Evolutionary conservation across 2,113 vertebrate genomes (phyloP).

Genomic region (Heterocephalus glaber): DNA sequence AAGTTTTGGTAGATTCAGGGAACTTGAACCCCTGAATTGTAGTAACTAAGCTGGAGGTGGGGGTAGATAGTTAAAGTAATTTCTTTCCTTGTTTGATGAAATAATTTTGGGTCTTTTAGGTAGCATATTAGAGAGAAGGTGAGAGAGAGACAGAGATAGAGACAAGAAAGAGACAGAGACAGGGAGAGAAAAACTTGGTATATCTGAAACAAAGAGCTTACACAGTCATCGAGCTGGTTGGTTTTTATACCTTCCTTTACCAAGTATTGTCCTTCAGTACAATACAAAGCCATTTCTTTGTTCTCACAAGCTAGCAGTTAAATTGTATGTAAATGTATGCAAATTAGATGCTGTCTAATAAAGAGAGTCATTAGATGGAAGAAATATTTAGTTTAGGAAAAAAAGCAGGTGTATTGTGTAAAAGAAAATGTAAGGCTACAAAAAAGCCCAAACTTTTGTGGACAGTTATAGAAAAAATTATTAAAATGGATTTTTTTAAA

Average conservation of each 20-base stretch:
- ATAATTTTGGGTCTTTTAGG: conserved; percentile 88
- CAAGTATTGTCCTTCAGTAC: conserved; percentile 89
- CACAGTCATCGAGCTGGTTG: conserved; percentile 85
- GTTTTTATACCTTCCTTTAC: conserved; percentile 89
- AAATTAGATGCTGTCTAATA: conserved; percentile 93
- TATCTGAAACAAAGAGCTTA: conserved; percentile 90
- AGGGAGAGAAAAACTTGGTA: conserved; percentile 64
- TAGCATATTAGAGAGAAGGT: conserved; percentile 80
- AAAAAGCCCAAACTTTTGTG: conserved; percentile 85
- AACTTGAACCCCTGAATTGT: conserved; percentile 84
- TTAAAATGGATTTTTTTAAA: conserved; percentile 86
- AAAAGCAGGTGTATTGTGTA: conserved; percentile 90
- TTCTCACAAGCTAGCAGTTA: conserved; percentile 91
- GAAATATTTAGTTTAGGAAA: conserved; percentile 90
- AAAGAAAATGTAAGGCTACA: conserved; percentile 86
- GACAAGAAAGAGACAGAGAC: conserved; percentile 26
- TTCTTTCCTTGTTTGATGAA: conserved; percentile 87
- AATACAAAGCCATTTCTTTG: conserved; percentile 90
- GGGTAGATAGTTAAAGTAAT: conserved; percentile 84
- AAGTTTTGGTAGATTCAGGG: conserved; percentile 83
- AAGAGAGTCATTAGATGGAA: conserved; percentile 93
- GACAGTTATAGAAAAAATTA: conserved; percentile 82
- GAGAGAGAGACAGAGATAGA: conserved; percentile 49
- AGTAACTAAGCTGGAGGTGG: conserved; percentile 82
- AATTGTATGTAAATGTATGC: conserved; percentile 93